A percentile compares a stretch with the other conserved stretches of the same genome.
Evolutionary conservation across 2,113 vertebrate species (phyloP).

Genomic region (Meriones unguiculatus): DNA sequence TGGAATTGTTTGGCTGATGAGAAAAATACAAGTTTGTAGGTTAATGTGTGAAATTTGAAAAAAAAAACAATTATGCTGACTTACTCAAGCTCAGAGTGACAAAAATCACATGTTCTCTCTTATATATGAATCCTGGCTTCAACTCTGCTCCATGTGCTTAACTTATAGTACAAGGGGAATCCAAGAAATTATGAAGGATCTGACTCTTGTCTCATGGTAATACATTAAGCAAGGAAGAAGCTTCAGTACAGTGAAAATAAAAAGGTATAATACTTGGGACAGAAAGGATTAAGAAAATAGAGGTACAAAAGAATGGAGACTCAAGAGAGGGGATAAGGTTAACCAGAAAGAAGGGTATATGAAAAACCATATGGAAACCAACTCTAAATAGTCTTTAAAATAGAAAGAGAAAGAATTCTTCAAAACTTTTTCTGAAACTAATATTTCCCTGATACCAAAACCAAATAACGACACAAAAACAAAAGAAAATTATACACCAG

Average conservation of each 20-base stretch:
- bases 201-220: not conserved
- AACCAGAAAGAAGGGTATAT: not conserved
- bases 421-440: not conserved
- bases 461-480: not conserved
- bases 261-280: not conserved
- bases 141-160: not conserved
- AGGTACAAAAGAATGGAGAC: not conserved
- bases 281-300: not conserved
- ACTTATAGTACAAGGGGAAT: not conserved
- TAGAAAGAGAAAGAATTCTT: not conserved
- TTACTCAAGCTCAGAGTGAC: not conserved
- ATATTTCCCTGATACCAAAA: not conserved
- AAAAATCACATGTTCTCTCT: not conserved
- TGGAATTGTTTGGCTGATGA: not conserved
- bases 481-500: not conserved
- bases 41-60: not conserved
- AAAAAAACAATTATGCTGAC: not conserved
- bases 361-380: not conserved
- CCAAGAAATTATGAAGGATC: not conserved
- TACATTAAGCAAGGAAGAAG: not conserved
- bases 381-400: not conserved
- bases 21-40: not conserved
- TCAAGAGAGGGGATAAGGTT: not conserved
- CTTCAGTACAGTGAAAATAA: not conserved
- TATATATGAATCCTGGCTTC: not conserved